These are phyloP conservation scores for Brachionus manjavacas DNA, from an alignment of 1,140 invertebrate species.

Conservation along the genomic window DNA sequence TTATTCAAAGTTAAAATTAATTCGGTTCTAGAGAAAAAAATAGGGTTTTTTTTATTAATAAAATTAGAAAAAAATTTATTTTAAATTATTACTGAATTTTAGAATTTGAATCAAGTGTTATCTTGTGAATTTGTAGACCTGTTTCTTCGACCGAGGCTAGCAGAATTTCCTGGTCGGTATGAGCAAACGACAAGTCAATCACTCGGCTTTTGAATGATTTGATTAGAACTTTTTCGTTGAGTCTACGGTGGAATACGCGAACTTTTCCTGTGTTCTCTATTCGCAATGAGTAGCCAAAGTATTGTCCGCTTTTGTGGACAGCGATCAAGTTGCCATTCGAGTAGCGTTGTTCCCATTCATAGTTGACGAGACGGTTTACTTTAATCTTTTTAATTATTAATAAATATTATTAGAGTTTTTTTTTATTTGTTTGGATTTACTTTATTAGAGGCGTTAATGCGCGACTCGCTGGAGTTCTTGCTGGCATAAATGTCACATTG, in stretches of 20 bases:
- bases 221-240: conserved; percentile 71
- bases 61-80: neutral
- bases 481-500: conserved; percentile 70
- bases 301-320: conserved; percentile 75
- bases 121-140: conserved; percentile 75
- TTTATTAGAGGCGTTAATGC: neutral
- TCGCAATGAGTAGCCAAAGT: conserved; percentile 70
- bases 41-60: neutral
- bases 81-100: conserved; percentile 24
- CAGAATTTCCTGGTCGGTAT: conserved; percentile 69
- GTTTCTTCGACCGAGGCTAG: conserved; percentile 78
- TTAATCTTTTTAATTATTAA: conserved; percentile 57
- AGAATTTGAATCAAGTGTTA: conserved; percentile 51
- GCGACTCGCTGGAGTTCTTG: conserved; percentile 43
- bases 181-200: conserved; percentile 81
- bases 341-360: conserved; percentile 80
- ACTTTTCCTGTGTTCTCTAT: conserved; percentile 71
- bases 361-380: conserved; percentile 81
- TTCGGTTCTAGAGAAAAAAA: neutral
- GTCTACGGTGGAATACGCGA: conserved; percentile 70
- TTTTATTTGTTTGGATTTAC: neutral
- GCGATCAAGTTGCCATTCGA: conserved; percentile 80
- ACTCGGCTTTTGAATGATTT: conserved; percentile 78
- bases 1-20: neutral
- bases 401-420: neutral